Conservation (phyloP, 1,140 invertebrate genomes). For the Tetragonula clypearis region DNA sequence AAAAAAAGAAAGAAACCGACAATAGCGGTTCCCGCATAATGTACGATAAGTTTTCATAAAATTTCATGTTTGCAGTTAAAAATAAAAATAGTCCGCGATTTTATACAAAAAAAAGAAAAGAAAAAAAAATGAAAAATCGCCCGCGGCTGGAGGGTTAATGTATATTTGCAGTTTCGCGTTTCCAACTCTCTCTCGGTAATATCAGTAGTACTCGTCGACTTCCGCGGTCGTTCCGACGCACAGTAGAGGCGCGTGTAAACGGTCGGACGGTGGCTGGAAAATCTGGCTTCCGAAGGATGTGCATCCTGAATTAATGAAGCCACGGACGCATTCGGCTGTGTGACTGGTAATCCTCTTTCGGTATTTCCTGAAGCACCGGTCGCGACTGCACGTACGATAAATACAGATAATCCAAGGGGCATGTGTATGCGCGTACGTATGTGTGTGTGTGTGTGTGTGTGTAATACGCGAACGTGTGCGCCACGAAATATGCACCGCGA, state of each 20-base stretch:
- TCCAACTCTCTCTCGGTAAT: not conserved
- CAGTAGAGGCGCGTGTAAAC: not conserved
- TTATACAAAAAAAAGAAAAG: too few species aligned
- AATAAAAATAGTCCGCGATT: too few species aligned
- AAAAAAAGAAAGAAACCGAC: too few species aligned
- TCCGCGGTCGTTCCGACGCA: not conserved
- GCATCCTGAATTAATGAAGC: constrained; percentile 63
- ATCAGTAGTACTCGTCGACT: not conserved
- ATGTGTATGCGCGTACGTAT: not conserved
- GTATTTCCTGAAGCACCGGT: constrained; percentile 51
- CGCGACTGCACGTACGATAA: constrained; percentile 60
- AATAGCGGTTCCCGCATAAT: too few species aligned
- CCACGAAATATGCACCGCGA: constrained; percentile 43
- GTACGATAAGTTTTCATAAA: too few species aligned
- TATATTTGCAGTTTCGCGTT: constrained; percentile 5
- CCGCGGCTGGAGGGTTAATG: not conserved
- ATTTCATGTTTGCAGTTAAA: too few species aligned
- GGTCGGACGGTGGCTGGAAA: constrained; percentile 7
- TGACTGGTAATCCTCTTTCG: constrained; percentile 61
- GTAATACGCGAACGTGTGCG: not conserved
- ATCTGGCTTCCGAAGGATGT: constrained; percentile 47
- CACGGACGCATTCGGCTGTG: constrained; percentile 58
- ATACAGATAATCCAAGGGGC: constrained; percentile 65
- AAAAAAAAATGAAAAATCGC: not conserved
- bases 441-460: too few species aligned